These are phyloP conservation scores for Alethe castanea DNA, from an alignment of 2,113 vertebrate genomes.

Conservation along the genomic window DNA sequence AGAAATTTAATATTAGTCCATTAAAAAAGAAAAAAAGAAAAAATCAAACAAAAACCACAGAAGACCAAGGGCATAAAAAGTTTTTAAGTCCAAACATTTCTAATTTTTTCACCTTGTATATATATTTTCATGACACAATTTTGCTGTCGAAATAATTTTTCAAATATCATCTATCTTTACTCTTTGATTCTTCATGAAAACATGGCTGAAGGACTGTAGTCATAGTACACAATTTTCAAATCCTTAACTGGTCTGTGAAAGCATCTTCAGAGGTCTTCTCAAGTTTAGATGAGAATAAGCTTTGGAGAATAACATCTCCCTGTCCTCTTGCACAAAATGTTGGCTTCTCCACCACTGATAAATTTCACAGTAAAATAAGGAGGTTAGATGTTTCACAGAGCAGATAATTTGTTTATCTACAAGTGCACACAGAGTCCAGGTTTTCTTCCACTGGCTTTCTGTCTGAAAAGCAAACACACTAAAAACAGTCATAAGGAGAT, in stretches of 20 bases:
- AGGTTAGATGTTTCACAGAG: background rate
- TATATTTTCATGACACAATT: background rate
- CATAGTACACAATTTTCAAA: background rate
- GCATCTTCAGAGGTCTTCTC: background rate
- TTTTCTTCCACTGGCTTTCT: background rate
- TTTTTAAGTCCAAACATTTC: background rate
- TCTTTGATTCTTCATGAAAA: background rate
- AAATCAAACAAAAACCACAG: accelerated
- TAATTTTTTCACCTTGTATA: background rate
- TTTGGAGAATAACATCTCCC: background rate
- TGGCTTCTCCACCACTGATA: background rate
- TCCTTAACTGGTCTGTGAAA: background rate
- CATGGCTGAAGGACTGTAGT: background rate
- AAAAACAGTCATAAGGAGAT: background rate
- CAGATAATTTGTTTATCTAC: background rate
- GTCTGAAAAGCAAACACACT: background rate
- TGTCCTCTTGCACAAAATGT: background rate
- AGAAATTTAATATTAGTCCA: background rate
- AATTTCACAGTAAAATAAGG: background rate
- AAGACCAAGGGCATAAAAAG: background rate
- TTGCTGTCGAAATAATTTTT: background rate
- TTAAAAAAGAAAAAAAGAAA: background rate
- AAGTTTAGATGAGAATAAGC: background rate
- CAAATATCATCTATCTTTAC: background rate
- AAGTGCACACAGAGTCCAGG: background rate